Evolutionary conservation across 2,888 invertebrate species (phyloP).

Genomic region (Drosophila melanocephala): DNA sequence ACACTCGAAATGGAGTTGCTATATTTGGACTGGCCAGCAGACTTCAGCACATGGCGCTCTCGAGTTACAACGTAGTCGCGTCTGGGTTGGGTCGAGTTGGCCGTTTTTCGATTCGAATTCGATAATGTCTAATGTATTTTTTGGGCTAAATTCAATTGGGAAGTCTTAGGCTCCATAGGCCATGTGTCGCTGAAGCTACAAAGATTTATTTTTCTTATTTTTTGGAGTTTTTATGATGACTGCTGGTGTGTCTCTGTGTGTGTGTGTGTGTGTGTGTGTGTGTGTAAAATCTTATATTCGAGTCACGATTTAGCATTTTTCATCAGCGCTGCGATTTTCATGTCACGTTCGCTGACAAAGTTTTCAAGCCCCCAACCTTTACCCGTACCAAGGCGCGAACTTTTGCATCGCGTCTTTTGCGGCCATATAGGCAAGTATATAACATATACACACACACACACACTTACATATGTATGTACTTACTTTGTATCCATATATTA

Average conservation of each 20-base stretch:
- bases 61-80: slow-evolving; percentile 37
- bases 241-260: background rate
- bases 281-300: slow-evolving; percentile 59
- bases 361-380: slow-evolving; percentile 68
- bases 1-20: slow-evolving; percentile 53
- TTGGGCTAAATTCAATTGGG: slow-evolving; percentile 53
- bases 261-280: background rate
- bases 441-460: slow-evolving; percentile 14
- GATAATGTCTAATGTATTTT: slow-evolving; percentile 21
- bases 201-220: slow-evolving; percentile 25
- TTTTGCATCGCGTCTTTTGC: slow-evolving; percentile 57
- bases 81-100: background rate
- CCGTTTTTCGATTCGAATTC: slow-evolving; percentile 2
- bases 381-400: slow-evolving; percentile 50
- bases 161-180: slow-evolving; percentile 43
- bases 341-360: slow-evolving; percentile 82
- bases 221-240: background rate
- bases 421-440: slow-evolving; percentile 49
- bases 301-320: slow-evolving; percentile 84
- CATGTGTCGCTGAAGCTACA: slow-evolving; percentile 53
- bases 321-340: slow-evolving; percentile 83
- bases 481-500: slow-evolving; percentile 22
- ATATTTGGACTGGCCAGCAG: slow-evolving; percentile 46
- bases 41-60: slow-evolving; percentile 50
- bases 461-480: slow-evolving; percentile 5